Evolutionary conservation across 2,797 vertebrate species (phyloP), one percentile per base, ranked within the genome.

Genomic region (Pachyuromys duprasi): DNA sequence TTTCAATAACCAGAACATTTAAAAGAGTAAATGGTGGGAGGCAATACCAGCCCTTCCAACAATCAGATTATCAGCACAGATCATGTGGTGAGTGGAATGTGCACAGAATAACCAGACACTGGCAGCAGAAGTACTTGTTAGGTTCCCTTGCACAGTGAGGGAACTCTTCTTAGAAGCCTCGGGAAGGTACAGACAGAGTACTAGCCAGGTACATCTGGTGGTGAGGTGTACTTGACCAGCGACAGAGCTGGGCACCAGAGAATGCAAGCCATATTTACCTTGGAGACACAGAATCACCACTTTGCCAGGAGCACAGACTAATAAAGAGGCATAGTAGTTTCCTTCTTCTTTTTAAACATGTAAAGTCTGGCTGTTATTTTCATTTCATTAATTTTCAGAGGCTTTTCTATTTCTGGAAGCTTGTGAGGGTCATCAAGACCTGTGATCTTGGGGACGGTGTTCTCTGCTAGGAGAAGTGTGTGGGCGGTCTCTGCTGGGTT

Each of bases 341-440:
- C 3, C 80, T 78, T 69, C 63, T 33, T n/a, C 60, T 76, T 49
- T 83, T 15, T 69, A 53, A 67, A 62, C 17, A 57, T 22, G 20
- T 69, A 17, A 93, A 70, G 49, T 84, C 49, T 95, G 65, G 8
- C 2, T 15, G n/a, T 74, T 86, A 53, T 91, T 90, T 89, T 91
- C 62, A 28, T 75, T 63, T 26, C 15, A 63, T 53, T 75, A 78
- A 33, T 65, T 70, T 91, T 53, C 14, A 70, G 75, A 86, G 63
- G 8, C 45, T 13, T 67, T 78, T 36, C 12, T 86, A 20, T 49
- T 63, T 57, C 49, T 36, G 0, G 53, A 67, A 18, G 33, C 39
- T 45, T 70, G 33, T 62, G 20, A 53, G 20, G 74, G 36, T 69
- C 49, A 15, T 80, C 53, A 49, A 7, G 75, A 22, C 9, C 28